Evolutionary conservation across 2,888 invertebrate species (phyloP), one percentile per base, ranked within the genome.

Genomic region (Sarcophaga rosellei): DNA sequence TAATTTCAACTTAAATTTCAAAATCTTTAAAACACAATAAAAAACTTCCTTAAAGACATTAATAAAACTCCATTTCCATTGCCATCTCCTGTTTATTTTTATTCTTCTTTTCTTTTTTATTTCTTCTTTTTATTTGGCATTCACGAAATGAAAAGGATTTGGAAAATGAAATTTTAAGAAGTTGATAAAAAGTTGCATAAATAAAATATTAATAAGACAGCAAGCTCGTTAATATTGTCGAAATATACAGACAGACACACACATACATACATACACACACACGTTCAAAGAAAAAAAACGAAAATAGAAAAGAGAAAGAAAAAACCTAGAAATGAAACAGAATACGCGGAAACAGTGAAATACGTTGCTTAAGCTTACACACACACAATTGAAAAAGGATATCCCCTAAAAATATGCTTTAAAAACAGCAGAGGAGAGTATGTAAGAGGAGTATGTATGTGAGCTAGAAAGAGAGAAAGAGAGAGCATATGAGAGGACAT

Each of bases 121-220:
- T 15, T 15, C 4, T 59, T 15, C 10, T 3, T 20, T 20, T 15
- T 20, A 17, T 44, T 61, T 21, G 12, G 1, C 44, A 12, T 15
- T 59, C 12, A 53, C 10, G 15, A 72, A 72, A 20, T 20, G 20
- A 72, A 72, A 44, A 72, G 61, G 12, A 72, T 44, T n/a, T 23
- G 47, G 25, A 10, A 53, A 70, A 57, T n/a, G 57, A 73, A 45
- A 61, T 53, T 53, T 25, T 23, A 44, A 73, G 12, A 73, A 73
- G 44, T 73, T 44, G 61, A 61, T 44, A 73, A 61, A 73, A 73
- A 73, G 72, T 73, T 61, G 44, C 61, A 73, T 73, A 73, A 73
- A 73, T 61, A 66, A 59, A 35, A 59, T 66, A 68, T 66, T 76
- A 76, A 76, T 59, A 76, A 76, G 65, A 76, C 66, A 68, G 75